A percentile compares a stretch with the other conserved stretches of the same genome.
These are phyloP conservation scores for Danio kyathit DNA, from an alignment of 2,797 vertebrate genomes.

Conservation along the genomic window DNA sequence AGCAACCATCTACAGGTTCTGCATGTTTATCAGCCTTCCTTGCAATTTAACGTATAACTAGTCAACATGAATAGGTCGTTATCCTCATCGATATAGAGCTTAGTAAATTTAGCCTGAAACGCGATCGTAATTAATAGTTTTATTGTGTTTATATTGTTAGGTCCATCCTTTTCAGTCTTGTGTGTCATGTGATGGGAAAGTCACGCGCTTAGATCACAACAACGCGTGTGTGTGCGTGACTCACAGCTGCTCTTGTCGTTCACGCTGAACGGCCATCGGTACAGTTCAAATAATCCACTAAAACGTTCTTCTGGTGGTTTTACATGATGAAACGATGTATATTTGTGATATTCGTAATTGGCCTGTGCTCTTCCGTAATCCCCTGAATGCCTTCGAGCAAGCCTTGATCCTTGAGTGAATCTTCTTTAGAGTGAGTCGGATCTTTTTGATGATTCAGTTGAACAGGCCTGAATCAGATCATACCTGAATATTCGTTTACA, in stretches of 20 bases:
- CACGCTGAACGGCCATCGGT: neutral
- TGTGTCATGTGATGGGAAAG: slow-evolving; percentile 55
- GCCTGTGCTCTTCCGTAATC: neutral
- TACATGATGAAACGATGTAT: neutral
- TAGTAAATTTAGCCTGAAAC: neutral
- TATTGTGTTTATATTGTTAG: slow-evolving; percentile 33
- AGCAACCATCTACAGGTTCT: neutral
- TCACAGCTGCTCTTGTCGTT: slow-evolving; percentile 39
- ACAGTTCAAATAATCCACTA: neutral
- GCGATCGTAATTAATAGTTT: neutral
- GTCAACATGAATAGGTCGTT: neutral
- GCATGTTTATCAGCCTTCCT: neutral
- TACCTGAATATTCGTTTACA: too few relatives aligned
- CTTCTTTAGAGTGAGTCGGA: neutral
- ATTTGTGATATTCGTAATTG: neutral
- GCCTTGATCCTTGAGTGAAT: neutral
- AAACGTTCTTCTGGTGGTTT: neutral
- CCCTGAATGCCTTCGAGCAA: neutral
- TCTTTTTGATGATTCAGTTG: neutral
- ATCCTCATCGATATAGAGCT: slow-evolving; percentile 4
- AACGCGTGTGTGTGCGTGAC: slow-evolving; percentile 48
- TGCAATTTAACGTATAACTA: neutral
- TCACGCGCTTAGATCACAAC: slow-evolving; percentile 59
- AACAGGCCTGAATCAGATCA: neutral
- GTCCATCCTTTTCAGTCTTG: neutral